Evolutionary conservation across 1,140 invertebrate genomes (phyloP).

Genomic region (Orius laevigatus): DNA sequence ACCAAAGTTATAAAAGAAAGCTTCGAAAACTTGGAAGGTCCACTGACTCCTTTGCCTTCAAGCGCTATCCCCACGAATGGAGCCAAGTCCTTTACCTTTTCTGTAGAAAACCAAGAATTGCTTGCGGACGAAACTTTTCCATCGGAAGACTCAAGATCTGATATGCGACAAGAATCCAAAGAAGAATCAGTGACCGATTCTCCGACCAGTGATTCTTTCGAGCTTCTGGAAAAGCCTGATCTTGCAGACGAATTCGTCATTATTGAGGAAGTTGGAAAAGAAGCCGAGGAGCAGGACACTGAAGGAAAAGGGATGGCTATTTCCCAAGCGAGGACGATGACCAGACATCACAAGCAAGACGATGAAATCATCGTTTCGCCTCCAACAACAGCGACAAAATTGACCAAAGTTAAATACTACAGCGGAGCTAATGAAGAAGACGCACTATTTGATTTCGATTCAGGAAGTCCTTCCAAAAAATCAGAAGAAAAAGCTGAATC

Average conservation of each 20-base stretch:
- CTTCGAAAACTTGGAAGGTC: constrained; percentile 30
- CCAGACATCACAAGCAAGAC: constrained; percentile 41
- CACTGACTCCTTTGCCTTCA: no score
- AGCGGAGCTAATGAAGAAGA: constrained; percentile 31
- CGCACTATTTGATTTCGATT: constrained; percentile 48
- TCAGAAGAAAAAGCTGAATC: constrained; percentile 17
- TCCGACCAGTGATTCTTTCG: constrained; percentile 75
- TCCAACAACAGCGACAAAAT: constrained; percentile 36
- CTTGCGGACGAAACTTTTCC: constrained; percentile 6
- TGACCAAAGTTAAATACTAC: constrained; percentile 34
- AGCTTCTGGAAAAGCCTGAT: constrained; percentile 68
- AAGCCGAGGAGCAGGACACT: constrained; percentile 59
- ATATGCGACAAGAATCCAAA: constrained; percentile 20
- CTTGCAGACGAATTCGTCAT: constrained; percentile 74
- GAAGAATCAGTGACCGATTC: constrained; percentile 45
- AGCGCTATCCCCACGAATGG: no score
- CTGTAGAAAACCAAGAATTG: no score
- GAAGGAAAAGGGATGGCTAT: constrained; percentile 67
- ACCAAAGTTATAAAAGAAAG: constrained; percentile 28
- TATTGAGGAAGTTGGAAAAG: constrained; percentile 68
- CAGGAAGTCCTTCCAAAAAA: constrained; percentile 44
- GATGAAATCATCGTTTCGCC: constrained; percentile 51
- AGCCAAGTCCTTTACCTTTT: no score
- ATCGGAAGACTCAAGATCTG: constrained; percentile 14
- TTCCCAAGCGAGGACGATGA: constrained; percentile 24